Evolutionary conservation across 2,797 vertebrate genomes (phyloP).

Genomic region (Liparis tanakae): DNA sequence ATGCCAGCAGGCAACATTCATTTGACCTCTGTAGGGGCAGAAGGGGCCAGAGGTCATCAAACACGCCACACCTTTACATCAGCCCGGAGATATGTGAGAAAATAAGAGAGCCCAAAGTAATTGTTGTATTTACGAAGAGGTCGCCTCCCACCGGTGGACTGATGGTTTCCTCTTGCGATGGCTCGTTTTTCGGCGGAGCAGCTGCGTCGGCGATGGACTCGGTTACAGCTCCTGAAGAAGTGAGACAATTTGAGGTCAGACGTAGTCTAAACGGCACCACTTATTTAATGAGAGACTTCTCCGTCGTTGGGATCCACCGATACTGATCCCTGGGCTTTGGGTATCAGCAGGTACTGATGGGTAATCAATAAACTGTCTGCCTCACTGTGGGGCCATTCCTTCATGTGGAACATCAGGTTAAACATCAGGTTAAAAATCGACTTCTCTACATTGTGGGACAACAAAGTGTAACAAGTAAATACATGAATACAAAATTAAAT

Average conservation of each 20-base stretch:
- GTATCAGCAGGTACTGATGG: not conserved
- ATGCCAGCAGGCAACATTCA: not conserved
- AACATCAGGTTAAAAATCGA: not conserved
- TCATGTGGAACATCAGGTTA: not conserved
- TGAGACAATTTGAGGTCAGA: not conserved
- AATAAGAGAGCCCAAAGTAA: not conserved
- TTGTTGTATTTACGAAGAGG: no score
- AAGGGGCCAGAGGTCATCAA: not conserved
- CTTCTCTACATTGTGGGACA: not conserved
- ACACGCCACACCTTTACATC: not conserved
- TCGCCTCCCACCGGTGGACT: conserved; percentile 54
- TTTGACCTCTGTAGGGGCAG: not conserved
- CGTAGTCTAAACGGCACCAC: not conserved
- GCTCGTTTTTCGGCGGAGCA: conserved; percentile 23
- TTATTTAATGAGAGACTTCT: not conserved
- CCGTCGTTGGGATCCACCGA: not conserved
- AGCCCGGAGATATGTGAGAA: not conserved
- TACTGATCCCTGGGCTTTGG: not conserved
- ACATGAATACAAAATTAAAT: not conserved
- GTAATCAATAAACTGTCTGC: not conserved
- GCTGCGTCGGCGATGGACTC: conserved; percentile 38
- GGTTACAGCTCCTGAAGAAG: conserved; percentile 44
- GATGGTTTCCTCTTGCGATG: conserved; percentile 17
- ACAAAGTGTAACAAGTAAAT: no score
- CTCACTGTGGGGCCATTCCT: not conserved